Evolutionary conservation across 2,113 vertebrate genomes (phyloP).

Genomic region (Xenopus borealis): DNA sequence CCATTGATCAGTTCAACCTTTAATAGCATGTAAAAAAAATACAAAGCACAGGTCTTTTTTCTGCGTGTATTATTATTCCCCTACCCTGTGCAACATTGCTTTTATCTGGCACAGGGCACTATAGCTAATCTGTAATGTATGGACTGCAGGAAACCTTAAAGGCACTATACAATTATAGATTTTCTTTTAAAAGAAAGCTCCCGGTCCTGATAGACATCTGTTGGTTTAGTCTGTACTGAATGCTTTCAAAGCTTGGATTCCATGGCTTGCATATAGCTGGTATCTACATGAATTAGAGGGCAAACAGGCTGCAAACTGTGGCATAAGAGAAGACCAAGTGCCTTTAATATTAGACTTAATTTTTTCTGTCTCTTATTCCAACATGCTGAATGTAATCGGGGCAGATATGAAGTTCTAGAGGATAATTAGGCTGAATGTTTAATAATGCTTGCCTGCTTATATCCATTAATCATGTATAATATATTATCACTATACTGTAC

Average conservation of each 20-base stretch:
- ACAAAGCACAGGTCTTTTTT: constrained; percentile 6
- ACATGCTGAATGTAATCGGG: too few species aligned
- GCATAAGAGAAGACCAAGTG: too few species aligned
- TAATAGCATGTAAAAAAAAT: constrained; percentile 16
- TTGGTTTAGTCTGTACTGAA: background rate
- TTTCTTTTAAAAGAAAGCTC: background rate
- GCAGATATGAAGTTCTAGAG: too few species aligned
- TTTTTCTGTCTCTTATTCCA: too few species aligned
- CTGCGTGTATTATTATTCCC: constrained; percentile 22
- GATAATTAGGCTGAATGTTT: too few species aligned
- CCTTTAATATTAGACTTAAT: too few species aligned
- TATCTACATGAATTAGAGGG: constrained; percentile 1
- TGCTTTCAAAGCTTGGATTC: background rate
- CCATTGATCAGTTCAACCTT: constrained; percentile 11
- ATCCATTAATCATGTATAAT: too few species aligned
- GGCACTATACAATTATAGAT: too few species aligned
- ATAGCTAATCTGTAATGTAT: background rate
- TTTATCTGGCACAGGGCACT: background rate
- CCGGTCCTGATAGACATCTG: background rate
- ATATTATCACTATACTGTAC: too few species aligned
- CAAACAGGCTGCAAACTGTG: background rate
- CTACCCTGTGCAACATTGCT: background rate
- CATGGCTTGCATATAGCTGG: background rate
- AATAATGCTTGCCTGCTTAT: too few species aligned
- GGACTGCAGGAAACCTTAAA: too few species aligned